Evolutionary conservation across 1,140 invertebrate species (phyloP).

Genomic region (Dinoponera quadriceps): DNA sequence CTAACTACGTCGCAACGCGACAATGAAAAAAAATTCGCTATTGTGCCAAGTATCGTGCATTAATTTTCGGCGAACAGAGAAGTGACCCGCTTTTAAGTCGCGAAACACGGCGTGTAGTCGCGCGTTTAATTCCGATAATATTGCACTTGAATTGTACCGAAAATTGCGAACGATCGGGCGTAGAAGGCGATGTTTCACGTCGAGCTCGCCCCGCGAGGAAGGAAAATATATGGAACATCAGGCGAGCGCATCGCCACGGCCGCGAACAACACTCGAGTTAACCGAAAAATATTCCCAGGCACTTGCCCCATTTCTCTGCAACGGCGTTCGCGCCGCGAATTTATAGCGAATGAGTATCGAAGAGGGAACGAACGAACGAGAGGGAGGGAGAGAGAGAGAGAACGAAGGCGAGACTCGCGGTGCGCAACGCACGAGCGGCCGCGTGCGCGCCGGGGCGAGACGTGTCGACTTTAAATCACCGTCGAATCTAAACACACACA

Average conservation of each 20-base stretch:
- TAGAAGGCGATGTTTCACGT: too few species aligned
- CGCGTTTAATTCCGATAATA: too few species aligned
- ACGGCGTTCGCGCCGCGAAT: slow-evolving; percentile 25
- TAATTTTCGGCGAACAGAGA: neutral
- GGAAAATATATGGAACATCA: too few species aligned
- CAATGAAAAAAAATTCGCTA: neutral
- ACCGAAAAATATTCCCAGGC: slow-evolving; percentile 30
- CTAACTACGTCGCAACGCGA: neutral
- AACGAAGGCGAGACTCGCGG: neutral
- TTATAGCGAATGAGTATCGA: slow-evolving; percentile 32
- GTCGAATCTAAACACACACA: slow-evolving; percentile 65
- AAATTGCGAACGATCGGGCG: too few species aligned
- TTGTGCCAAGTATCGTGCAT: slow-evolving; percentile 1
- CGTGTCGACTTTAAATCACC: slow-evolving; percentile 60
- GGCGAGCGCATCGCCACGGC: too few species aligned
- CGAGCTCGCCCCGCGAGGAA: too few species aligned
- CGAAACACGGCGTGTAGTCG: neutral
- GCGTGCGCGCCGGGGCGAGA: slow-evolving; percentile 15
- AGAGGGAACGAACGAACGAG: neutral
- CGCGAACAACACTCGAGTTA: neutral
- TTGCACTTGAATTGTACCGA: too few species aligned
- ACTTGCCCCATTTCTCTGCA: slow-evolving; percentile 15
- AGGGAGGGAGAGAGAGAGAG: neutral
- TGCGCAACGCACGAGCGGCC: slow-evolving; percentile 6
- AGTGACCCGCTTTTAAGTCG: slow-evolving; percentile 12